Evolutionary conservation across 2,797 vertebrate genomes (phyloP), one percentile per base, ranked within the genome.

Genomic region (Bovichtus variegatus): DNA sequence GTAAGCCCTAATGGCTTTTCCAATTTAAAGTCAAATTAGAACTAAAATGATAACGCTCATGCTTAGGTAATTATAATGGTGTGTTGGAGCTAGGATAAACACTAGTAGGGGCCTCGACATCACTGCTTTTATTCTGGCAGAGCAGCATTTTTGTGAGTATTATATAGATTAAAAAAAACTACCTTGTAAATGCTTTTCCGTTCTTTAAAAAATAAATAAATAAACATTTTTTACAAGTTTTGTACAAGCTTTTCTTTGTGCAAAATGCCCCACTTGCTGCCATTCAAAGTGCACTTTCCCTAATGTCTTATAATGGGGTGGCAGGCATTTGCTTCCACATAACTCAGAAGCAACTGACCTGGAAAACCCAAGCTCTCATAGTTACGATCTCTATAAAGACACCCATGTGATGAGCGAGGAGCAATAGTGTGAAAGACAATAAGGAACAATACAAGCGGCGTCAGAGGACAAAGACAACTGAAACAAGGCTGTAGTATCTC

Each of bases 311-410:
- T 74, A 80, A 86, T 44, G 49, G 72, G 76, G 44, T 66, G 34
- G 67, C 15, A 78, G 58, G 27, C 29, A 79, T 75, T 87, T 43
- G 51, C 69, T 80, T 81, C 80, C 71, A 69, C 61, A 66, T 61
- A 89, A 86, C 80, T 83, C 61, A 71, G 65, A 78, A 71, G 61
- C 72, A 88, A 88, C 53, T 91, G 91, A 92, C 86, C 87, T 91
- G 89, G 84, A 93, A 92, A 91, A 62, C 41, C 55, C 51, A 34
- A 47, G 60, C 70, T 41, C 82, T 66, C 76, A 84, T 44, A 75
- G 67, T 67, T 67, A 73, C 61, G 74, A 80, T 68, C 59, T 89
- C 70, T 51, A 40, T 67, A 74, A 82, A 88, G 90, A 89, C 61
- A 71, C 69, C 58, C 66, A 79, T 76, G 86, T 80, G 80, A 90